These are phyloP conservation scores for Heterocephalus glaber DNA, from an alignment of 2,113 vertebrate species.

Conservation along the genomic window DNA sequence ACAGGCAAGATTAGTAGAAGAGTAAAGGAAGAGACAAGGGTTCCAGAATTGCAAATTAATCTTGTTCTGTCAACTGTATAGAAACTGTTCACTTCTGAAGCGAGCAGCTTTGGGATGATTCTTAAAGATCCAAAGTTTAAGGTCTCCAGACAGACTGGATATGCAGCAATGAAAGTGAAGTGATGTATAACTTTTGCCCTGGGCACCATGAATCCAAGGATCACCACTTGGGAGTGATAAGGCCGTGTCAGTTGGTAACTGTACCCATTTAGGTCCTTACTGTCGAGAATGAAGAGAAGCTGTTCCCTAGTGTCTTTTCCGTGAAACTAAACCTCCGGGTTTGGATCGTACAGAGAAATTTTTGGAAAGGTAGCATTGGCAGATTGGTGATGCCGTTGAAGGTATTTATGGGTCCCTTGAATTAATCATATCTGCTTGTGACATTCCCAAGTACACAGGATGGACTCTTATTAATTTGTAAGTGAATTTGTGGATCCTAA, in stretches of 20 bases:
- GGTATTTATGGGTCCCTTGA: not conserved
- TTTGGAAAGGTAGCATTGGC: not conserved
- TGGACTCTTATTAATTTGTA: constrained; percentile 8
- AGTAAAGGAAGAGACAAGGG: not conserved
- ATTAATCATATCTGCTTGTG: not conserved
- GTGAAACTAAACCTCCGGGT: not conserved
- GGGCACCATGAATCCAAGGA: not conserved
- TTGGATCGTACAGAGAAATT: not conserved
- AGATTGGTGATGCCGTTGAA: not conserved
- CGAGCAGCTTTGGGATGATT: not conserved
- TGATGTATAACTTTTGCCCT: not conserved
- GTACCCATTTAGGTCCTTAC: not conserved
- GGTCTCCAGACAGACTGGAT: not conserved
- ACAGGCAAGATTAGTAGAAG: not conserved
- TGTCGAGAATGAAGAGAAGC: not conserved
- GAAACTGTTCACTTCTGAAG: constrained; percentile 16
- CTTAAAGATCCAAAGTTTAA: constrained; percentile 29
- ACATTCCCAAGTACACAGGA: not conserved
- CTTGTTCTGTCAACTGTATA: not conserved
- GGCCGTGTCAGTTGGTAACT: not conserved
- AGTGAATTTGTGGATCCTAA: not conserved
- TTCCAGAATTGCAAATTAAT: constrained; percentile 47
- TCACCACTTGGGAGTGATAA: not conserved
- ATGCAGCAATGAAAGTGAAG: not conserved
- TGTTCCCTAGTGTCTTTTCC: constrained; percentile 21